Base-by-base conservation (phyloP, 92 coral and sea anemone species). In the Epizoanthus rinbou region DNA sequence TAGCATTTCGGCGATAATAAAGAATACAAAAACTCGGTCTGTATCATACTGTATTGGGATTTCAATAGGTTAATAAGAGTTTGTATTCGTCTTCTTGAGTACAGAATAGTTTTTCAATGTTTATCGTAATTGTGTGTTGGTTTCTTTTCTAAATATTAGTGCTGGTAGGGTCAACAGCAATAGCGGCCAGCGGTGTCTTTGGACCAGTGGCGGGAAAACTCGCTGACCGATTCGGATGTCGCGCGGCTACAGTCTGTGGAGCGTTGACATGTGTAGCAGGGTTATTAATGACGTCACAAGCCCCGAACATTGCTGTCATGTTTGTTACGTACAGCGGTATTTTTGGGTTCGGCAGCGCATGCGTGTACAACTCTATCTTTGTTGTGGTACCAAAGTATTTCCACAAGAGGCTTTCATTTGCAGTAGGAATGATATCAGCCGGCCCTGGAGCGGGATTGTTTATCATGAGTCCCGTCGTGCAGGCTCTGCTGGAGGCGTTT, bases 381-480 rank as follows among this genome's bases (percentile, higher is more conserved):
- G 73, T 84, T 3, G 68, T 53, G 0, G 87, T 91, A 21, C 91
- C 91, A 58, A 76, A 71, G 66, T 88, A 88, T 75, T 91, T 91
- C 60, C 67, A 28, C 17, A 86, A 80, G 50, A 81, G 89, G 85
- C 84, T 80, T 64, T 73, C 90, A 8, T 24, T 83, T 3, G 90
- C 87, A 17, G 59, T 86, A 57, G 94, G 88, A 2, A 50, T 88
- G 9, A 70, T 88, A 11, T 82, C 91, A 17, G 75, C 84, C 24
- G 92, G 92, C 41, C 91, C 91, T 6, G 91, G 87, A 4, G 89
- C 89, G 4, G 94, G 94, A 0, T 60, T 88, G 41, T 84, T 91
- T 57, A 16, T 91, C 9, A 85, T 91, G 88, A 86, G 90, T 75
- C 92, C 92, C 1, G 56, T 88, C 19, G 81, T 83, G 0, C 90